A percentile compares a stretch with the other conserved stretches of the same genome.
phyloP scores from a whole-genome alignment of 1,140 invertebrate genomes.

The Rhyzopertha dominica region DNA sequence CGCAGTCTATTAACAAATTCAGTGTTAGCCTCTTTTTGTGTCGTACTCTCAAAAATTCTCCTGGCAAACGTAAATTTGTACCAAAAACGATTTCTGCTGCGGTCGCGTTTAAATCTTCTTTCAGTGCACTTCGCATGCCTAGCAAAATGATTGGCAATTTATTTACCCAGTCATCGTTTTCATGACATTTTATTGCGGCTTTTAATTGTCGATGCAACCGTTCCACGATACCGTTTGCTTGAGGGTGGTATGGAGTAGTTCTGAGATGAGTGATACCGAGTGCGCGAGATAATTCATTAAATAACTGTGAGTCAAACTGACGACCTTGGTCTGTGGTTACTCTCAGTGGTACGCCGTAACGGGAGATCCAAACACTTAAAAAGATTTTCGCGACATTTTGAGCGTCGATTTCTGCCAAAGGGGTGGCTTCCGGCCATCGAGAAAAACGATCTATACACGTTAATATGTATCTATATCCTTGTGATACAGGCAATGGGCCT shows the following conservation, averaged over 20 bases:
- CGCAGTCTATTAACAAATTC: no score
- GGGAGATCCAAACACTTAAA: slow-evolving; percentile 31
- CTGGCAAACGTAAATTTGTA: no score
- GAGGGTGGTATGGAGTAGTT: slow-evolving; percentile 40
- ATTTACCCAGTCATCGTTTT: no score
- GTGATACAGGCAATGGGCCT: slow-evolving; percentile 34
- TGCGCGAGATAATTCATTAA: slow-evolving; percentile 21
- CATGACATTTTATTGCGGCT: slow-evolving; percentile 23
- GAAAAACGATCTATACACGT: slow-evolving; percentile 42
- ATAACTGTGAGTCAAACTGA: slow-evolving; percentile 37
- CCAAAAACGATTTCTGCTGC: no score
- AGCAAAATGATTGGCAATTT: no score
- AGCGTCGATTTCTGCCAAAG: slow-evolving; percentile 35
- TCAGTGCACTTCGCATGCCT: no score
- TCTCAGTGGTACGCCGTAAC: slow-evolving; percentile 28
- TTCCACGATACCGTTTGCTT: slow-evolving; percentile 32
- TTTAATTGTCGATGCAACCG: slow-evolving; percentile 27
- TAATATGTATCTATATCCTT: slow-evolving; percentile 33
- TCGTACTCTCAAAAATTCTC: no score
- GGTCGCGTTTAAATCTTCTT: no score
- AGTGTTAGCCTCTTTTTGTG: no score
- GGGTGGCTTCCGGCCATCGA: slow-evolving; percentile 44
- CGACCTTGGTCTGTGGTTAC: slow-evolving; percentile 39
- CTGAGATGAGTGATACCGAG: slow-evolving; percentile 26
- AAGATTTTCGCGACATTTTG: slow-evolving; percentile 35